Evolutionary conservation across 2,113 vertebrate genomes (phyloP).

Genomic region (Ictalurus punctatus): DNA sequence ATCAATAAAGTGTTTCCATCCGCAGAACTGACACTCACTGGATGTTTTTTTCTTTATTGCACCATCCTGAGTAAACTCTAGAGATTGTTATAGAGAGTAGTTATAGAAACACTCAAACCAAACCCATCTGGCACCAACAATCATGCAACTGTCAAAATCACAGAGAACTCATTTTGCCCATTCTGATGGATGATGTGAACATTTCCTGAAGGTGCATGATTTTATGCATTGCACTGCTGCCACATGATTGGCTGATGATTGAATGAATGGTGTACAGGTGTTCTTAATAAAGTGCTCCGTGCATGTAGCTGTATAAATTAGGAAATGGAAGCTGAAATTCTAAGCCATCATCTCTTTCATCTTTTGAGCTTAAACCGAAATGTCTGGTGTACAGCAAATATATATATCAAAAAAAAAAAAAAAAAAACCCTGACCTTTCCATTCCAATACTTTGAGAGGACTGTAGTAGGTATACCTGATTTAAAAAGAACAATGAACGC

Average conservation of each 20-base stretch:
- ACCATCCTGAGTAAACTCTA: no score
- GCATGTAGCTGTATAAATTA: background rate
- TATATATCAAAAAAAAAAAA: background rate
- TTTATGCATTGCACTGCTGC: background rate
- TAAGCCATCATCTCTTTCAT: background rate
- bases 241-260: background rate
- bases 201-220: background rate
- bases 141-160: no score
- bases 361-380: background rate
- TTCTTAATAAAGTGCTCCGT: background rate
- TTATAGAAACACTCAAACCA: no score
- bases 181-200: background rate
- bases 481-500: background rate
- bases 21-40: no score
- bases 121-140: no score
- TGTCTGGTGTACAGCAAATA: background rate
- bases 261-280: background rate
- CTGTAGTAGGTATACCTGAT: background rate
- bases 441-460: background rate
- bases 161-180: no score
- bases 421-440: background rate
- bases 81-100: no score
- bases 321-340: background rate
- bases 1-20: no score
- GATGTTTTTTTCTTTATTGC: no score